Conservation (phyloP, 2,888 invertebrate species). For the Colletes collaris region DNA sequence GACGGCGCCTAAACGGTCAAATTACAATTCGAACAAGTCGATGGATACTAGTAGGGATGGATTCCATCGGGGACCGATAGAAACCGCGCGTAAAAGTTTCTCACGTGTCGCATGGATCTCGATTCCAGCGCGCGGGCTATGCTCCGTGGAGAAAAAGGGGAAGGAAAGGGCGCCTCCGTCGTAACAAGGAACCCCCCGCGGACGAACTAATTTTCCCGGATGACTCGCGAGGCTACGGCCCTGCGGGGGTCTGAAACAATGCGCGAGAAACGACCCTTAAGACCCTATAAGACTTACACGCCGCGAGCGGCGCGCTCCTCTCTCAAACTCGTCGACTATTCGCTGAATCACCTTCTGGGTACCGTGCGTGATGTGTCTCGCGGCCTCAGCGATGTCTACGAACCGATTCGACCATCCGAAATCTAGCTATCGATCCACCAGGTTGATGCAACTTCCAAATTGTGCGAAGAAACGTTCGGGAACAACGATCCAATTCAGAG, state of each 20-base stretch:
- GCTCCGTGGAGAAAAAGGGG: slow-evolving; percentile 32
- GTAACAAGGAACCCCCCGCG: slow-evolving; percentile 82
- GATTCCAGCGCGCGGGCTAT: slow-evolving; percentile 11
- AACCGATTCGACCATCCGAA: slow-evolving; percentile 14
- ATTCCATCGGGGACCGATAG: not conserved
- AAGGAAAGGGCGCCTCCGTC: slow-evolving; percentile 70
- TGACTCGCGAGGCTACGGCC: slow-evolving; percentile 81
- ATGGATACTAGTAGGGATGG: not conserved
- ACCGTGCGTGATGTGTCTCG: slow-evolving; percentile 67
- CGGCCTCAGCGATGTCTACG: slow-evolving; percentile 65
- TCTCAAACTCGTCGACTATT: slow-evolving; percentile 65
- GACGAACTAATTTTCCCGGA: slow-evolving; percentile 82
- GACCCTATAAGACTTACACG: slow-evolving; percentile 62
- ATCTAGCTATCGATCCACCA: not conserved
- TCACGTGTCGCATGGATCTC: slow-evolving; percentile 67
- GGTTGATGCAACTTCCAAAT: not conserved
- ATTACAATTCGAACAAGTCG: slow-evolving; percentile 73
- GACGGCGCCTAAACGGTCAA: slow-evolving; percentile 76
- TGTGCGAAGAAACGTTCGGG: no score
- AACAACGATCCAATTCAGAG: no score
- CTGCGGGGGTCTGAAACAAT: slow-evolving; percentile 82
- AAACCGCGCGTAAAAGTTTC: slow-evolving; percentile 58
- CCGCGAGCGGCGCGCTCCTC: slow-evolving; percentile 60
- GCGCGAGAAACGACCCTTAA: slow-evolving; percentile 77
- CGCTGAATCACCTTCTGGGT: slow-evolving; percentile 74